phyloP scores from a whole-genome alignment of 2,797 vertebrate genomes.

The Hypotaenidia okinawae region DNA sequence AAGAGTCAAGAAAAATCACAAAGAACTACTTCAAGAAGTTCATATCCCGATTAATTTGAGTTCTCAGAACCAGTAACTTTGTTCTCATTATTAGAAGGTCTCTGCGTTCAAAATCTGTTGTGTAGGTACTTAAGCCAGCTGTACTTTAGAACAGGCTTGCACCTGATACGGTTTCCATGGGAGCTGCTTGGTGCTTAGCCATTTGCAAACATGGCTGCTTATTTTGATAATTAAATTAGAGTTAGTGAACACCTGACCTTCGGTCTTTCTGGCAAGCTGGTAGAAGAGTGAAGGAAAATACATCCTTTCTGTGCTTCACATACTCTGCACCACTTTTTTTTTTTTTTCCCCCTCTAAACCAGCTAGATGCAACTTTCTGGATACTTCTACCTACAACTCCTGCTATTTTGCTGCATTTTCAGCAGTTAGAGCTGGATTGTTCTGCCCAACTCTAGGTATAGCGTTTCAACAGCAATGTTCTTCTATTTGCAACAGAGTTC shows the following conservation, averaged over 20 bases:
- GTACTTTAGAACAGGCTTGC: not conserved
- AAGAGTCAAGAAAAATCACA: not conserved
- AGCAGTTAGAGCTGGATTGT: not conserved
- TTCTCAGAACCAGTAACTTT: not conserved
- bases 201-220: conserved; percentile 50
- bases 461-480: not conserved
- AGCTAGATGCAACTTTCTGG: not conserved
- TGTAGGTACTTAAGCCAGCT: conserved; percentile 4
- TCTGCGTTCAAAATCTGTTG: not conserved
- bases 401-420: not conserved
- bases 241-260: conserved; percentile 34
- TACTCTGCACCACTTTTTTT: not conserved
- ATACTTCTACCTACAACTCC: not conserved
- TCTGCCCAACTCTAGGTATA: not conserved
- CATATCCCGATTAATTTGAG: not conserved
- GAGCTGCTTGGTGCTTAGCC: conserved; percentile 46
- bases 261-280: not conserved
- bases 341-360: not conserved
- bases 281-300: not conserved
- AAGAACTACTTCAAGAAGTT: not conserved
- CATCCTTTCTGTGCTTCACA: not conserved
- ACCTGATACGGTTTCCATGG: conserved; percentile 48
- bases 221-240: conserved; percentile 50
- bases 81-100: not conserved
- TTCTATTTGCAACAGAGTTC: not conserved